Conservation (phyloP, 2,797 vertebrate species). For the Loris lydekkerianus region DNA sequence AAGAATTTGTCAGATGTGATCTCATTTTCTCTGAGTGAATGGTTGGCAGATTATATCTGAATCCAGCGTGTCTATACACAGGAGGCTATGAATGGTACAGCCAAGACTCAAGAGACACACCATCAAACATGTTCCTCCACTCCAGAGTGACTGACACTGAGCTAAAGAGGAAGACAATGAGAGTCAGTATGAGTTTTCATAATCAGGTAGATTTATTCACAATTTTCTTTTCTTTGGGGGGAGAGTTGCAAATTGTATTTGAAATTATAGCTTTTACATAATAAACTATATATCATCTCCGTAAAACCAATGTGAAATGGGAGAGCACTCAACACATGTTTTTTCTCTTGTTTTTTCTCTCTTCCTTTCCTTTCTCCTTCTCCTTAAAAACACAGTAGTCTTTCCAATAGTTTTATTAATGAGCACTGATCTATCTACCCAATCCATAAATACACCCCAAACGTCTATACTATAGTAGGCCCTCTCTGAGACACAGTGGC, state of each 20-base stretch:
- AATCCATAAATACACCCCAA: background rate
- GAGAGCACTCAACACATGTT: background rate
- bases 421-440: background rate
- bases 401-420: background rate
- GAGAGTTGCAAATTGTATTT: slow-evolving; percentile 58
- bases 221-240: slow-evolving; percentile 59
- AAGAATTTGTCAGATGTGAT: slow-evolving; percentile 37
- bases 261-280: slow-evolving; percentile 66
- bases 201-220: slow-evolving; percentile 26
- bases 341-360: background rate
- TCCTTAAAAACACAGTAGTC: background rate
- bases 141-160: background rate
- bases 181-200: background rate
- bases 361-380: background rate
- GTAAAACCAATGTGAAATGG: slow-evolving; percentile 20
- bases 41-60: slow-evolving; percentile 56
- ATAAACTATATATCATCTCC: slow-evolving; percentile 48
- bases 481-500: background rate
- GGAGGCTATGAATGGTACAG: slow-evolving; percentile 36
- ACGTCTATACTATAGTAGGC: background rate
- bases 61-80: slow-evolving; percentile 40
- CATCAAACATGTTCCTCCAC: background rate
- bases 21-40: slow-evolving; percentile 64
- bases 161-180: background rate
- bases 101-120: background rate